Conservation (phyloP, 1,140 invertebrate genomes). For the Planococcus citri region DNA sequence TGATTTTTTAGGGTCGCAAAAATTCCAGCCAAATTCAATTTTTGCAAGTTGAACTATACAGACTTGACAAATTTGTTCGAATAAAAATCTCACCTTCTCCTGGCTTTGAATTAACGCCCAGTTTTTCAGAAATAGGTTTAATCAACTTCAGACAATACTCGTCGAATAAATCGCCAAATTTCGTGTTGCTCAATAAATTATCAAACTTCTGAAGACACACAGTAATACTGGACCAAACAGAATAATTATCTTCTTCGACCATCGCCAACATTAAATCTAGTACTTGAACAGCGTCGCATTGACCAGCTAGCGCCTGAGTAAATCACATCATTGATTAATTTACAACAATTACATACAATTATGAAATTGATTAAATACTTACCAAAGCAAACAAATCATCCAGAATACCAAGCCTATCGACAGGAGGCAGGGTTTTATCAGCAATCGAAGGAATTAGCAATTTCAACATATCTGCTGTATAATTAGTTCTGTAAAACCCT, state of each 20-base stretch:
- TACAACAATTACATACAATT: not conserved
- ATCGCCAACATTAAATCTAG: constrained; percentile 61
- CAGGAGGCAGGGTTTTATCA: constrained; percentile 61
- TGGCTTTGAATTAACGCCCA: constrained; percentile 65
- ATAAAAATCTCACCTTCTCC: constrained; percentile 45
- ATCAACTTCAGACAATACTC: constrained; percentile 57
- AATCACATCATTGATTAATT: not conserved
- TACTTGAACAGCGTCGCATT: constrained; percentile 63
- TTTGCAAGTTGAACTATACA: too few species aligned
- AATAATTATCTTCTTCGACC: constrained; percentile 74
- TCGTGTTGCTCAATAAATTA: constrained; percentile 63
- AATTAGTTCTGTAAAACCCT: constrained; percentile 77
- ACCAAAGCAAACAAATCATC: constrained; percentile 84
- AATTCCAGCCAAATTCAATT: too few species aligned
- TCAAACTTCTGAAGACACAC: constrained; percentile 62
- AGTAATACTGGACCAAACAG: constrained; percentile 80
- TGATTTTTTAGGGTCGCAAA: too few species aligned
- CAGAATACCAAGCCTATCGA: constrained; percentile 80
- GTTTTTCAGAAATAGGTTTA: constrained; percentile 46
- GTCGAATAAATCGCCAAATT: constrained; percentile 57
- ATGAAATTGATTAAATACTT: not conserved
- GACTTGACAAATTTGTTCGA: not conserved
- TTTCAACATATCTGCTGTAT: constrained; percentile 63
- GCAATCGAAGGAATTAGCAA: constrained; percentile 66
- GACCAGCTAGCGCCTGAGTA: constrained; percentile 55